phyloP scores from a whole-genome alignment of 1,140 invertebrate species.

The Steinernema feltiae region DNA sequence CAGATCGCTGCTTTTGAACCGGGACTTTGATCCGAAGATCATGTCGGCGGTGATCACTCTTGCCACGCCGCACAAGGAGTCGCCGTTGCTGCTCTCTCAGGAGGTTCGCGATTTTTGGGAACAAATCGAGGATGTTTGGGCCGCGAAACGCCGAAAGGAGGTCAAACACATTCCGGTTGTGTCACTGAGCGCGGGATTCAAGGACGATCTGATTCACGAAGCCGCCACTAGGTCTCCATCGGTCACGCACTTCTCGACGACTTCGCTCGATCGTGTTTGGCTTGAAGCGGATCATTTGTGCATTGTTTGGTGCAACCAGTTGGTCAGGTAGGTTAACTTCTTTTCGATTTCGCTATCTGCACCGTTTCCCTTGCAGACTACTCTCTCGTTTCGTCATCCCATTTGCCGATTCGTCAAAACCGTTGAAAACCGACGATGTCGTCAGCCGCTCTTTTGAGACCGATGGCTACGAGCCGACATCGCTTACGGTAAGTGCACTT shows the following conservation, averaged over 20 bases:
- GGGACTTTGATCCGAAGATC: conserved; percentile 11
- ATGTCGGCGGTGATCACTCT: conserved; percentile 37
- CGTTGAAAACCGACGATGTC: not conserved
- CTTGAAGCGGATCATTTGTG: conserved; percentile 47
- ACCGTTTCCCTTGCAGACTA: not conserved
- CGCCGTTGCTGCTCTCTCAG: conserved; percentile 30
- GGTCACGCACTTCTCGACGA: conserved; percentile 27
- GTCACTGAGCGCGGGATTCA: conserved; percentile 41
- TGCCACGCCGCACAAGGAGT: conserved; percentile 37
- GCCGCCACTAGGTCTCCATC: conserved; percentile 31
- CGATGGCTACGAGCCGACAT: not conserved
- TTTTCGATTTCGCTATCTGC: not conserved
- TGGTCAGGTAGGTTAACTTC: conserved; percentile 35
- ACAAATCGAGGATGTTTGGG: conserved; percentile 21
- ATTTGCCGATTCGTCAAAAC: not conserved
- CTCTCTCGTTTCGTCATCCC: not conserved
- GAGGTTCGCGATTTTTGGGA: conserved; percentile 36
- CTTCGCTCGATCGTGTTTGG: conserved; percentile 43
- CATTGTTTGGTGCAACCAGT: conserved; percentile 50
- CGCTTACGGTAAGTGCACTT: not conserved
- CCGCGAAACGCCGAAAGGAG: conserved; percentile 15
- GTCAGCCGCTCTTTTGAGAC: not conserved
- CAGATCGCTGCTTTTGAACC: conserved; percentile 19
- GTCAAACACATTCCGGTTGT: conserved; percentile 28
- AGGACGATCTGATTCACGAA: conserved; percentile 39